Evolutionary conservation across 2,888 invertebrate genomes (phyloP).

Genomic region (Choreutis nemorana): DNA sequence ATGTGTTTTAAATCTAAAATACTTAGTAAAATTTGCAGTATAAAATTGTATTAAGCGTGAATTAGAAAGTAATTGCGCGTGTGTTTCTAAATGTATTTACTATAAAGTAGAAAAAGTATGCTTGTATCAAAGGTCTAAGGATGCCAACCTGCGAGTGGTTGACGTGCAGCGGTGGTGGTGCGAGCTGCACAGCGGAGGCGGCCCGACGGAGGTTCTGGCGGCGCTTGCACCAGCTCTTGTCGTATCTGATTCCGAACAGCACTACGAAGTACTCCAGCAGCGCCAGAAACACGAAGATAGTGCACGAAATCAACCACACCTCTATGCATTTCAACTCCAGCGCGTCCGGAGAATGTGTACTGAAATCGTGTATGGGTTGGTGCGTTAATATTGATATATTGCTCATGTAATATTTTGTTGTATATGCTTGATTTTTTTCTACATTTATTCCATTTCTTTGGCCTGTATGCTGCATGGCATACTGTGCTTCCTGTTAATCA

Average conservation of each 20-base stretch:
- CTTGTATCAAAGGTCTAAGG: slow-evolving; percentile 1
- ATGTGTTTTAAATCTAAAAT: too few species aligned
- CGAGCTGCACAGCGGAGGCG: slow-evolving; percentile 50
- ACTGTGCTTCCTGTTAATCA: too few species aligned
- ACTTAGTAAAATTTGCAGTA: too few species aligned
- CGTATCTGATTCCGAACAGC: slow-evolving; percentile 70
- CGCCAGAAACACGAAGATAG: slow-evolving; percentile 70
- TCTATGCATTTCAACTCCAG: slow-evolving; percentile 71
- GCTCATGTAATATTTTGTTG: too few species aligned
- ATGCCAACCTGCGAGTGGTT: slow-evolving; percentile 50
- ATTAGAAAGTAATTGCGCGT: too few species aligned
- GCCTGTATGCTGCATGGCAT: too few species aligned
- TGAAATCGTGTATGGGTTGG: slow-evolving; percentile 28
- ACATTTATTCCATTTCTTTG: too few species aligned
- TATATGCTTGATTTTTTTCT: too few species aligned
- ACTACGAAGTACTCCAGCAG: slow-evolving; percentile 71
- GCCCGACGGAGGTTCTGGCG: slow-evolving; percentile 46
- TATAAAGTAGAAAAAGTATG: too few species aligned
- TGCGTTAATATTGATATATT: too few species aligned
- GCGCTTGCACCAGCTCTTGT: slow-evolving; percentile 68
- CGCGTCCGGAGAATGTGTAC: slow-evolving; percentile 71
- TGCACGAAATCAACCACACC: slow-evolving; percentile 73
- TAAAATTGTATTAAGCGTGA: too few species aligned
- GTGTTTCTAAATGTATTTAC: too few species aligned
- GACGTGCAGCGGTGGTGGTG: slow-evolving; percentile 45